A percentile compares a stretch with the other conserved stretches of the same genome.
These are phyloP conservation scores for Drosophila takahashii DNA, from an alignment of 1,140 invertebrate species.

Conservation along the genomic window DNA sequence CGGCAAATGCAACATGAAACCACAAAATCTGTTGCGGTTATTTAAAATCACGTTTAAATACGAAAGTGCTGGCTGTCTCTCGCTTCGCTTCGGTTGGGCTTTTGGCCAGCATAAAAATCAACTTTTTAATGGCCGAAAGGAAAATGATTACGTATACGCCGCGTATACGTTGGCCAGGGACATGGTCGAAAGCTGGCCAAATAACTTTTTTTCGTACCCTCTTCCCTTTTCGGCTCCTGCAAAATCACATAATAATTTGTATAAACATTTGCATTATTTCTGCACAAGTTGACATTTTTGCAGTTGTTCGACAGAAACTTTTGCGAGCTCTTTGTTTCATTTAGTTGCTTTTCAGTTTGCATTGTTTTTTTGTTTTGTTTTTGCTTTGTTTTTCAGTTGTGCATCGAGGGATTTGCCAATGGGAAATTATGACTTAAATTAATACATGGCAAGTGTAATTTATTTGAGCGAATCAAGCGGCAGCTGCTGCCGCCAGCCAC, in stretches of 20 bases:
- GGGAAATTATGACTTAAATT: conserved; percentile 70
- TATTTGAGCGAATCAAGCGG: conserved; percentile 31
- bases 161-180: conserved; percentile 42
- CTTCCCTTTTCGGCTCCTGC: background rate
- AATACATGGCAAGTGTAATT: conserved; percentile 65
- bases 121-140: conserved; percentile 75
- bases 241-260: conserved; percentile 77
- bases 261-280: conserved; percentile 77
- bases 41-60: conserved; percentile 80
- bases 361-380: conserved; percentile 16
- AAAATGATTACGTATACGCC: conserved; percentile 66
- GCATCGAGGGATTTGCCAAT: conserved; percentile 60
- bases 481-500: conserved; percentile 13
- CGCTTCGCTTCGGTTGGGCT: conserved; percentile 8
- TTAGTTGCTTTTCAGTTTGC: conserved; percentile 22
- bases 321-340: conserved; percentile 45
- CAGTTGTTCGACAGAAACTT: conserved; percentile 34
- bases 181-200: conserved; percentile 36
- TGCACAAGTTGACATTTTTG: conserved; percentile 42
- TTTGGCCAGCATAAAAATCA: conserved; percentile 53
- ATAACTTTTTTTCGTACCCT: conserved; percentile 23
- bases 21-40: conserved; percentile 80
- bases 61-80: conserved; percentile 47
- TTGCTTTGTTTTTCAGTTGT: conserved; percentile 13
- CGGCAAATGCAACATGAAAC: conserved; percentile 75